A percentile compares a stretch with the other conserved stretches of the same genome.
phyloP scores from a whole-genome alignment of 2,113 vertebrate genomes.

The Sialia sialis region DNA sequence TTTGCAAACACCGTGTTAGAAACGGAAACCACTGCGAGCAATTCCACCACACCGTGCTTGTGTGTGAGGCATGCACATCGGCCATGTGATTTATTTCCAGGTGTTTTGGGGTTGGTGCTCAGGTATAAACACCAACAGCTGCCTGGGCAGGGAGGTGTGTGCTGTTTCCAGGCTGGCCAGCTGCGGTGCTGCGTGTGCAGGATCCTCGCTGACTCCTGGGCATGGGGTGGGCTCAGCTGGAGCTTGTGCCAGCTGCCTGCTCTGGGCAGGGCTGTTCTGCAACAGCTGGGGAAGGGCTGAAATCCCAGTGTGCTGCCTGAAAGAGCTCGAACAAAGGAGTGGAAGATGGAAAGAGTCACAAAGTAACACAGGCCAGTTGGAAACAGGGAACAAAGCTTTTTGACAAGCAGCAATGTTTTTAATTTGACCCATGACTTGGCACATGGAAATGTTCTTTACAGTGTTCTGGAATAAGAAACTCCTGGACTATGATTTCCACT shows the following conservation, averaged over 20 bases:
- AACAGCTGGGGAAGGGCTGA: neutral
- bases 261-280: neutral
- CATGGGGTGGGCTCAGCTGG: neutral
- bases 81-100: neutral
- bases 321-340: neutral
- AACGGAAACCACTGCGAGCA: neutral
- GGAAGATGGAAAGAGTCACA: neutral
- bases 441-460: constrained; percentile 5
- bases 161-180: neutral
- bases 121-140: neutral
- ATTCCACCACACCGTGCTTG: accelerated
- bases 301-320: neutral
- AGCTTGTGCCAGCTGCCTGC: neutral
- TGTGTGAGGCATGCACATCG: neutral
- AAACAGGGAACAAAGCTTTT: neutral
- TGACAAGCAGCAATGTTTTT: neutral
- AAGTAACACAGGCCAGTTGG: neutral
- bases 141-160: neutral
- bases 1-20: neutral
- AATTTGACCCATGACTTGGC: constrained; percentile 17
- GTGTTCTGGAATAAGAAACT: neutral
- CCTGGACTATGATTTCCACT: neutral
- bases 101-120: neutral
- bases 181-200: neutral
- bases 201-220: neutral